A percentile compares a stretch with the other conserved stretches of the same genome.
Evolutionary conservation across 2,113 vertebrate species (phyloP).

Genomic region (Narcine bancroftii): DNA sequence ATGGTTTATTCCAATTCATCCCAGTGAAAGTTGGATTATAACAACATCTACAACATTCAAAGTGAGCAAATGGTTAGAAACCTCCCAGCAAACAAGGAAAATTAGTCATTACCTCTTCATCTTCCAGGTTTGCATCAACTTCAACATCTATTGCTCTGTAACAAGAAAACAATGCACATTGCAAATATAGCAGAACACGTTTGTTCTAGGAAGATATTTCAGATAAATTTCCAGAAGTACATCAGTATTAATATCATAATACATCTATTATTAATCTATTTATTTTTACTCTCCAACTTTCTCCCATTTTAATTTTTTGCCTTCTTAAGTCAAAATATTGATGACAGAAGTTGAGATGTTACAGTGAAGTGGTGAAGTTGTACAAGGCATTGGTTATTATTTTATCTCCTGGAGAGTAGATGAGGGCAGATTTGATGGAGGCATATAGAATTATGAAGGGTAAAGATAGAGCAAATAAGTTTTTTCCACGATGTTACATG

Average conservation of each 20-base stretch:
- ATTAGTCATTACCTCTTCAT: conserved; percentile 45
- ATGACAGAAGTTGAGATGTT: too few species aligned
- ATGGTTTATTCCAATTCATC: not conserved
- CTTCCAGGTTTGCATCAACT: conserved; percentile 59
- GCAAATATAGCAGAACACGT: not conserved
- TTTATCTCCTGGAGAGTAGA: too few species aligned
- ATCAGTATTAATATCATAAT: not conserved
- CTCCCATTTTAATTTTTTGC: not conserved
- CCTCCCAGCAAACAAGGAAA: not conserved
- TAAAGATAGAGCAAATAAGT: too few species aligned
- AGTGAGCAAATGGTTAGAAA: not conserved
- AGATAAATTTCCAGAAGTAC: not conserved
- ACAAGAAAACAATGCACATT: conserved; percentile 41
- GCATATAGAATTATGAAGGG: too few species aligned
- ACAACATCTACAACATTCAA: not conserved
- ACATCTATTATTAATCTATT: not conserved
- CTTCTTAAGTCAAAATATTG: too few species aligned
- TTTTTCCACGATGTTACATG: too few species aligned
- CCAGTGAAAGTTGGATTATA: not conserved
- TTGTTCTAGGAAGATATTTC: not conserved
- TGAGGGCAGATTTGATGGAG: too few species aligned
- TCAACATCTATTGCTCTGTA: conserved; percentile 60
- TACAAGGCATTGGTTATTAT: too few species aligned
- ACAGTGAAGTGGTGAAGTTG: too few species aligned
- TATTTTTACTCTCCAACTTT: not conserved